These are phyloP conservation scores for Tigriopus japonicus DNA, from an alignment of 1,140 invertebrate species.

Conservation along the genomic window DNA sequence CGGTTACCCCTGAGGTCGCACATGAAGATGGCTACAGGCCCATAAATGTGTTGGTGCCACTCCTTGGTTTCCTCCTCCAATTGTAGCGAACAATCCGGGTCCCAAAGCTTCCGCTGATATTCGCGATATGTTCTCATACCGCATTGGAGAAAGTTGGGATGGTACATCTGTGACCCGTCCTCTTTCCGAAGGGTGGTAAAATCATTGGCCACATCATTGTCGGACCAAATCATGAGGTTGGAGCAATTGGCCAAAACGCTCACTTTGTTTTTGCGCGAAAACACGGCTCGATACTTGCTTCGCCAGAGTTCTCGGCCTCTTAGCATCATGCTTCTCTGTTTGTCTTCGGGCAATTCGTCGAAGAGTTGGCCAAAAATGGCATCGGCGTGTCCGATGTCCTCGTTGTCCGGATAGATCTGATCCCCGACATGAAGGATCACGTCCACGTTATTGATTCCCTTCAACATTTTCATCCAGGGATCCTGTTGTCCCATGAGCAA, in stretches of 20 bases:
- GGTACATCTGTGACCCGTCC: background rate
- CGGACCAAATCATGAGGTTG: constrained; percentile 12
- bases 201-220: constrained; percentile 13
- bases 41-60: constrained; percentile 9
- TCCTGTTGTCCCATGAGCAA: background rate
- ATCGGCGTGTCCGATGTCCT: background rate
- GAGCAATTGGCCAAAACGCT: background rate
- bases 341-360: background rate
- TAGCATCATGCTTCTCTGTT: background rate
- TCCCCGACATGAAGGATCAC: background rate
- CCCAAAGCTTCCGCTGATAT: constrained; percentile 9
- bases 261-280: background rate
- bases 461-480: background rate
- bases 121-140: background rate
- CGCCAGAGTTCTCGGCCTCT: background rate
- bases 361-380: background rate
- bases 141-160: constrained; percentile 1
- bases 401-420: background rate
- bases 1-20: background rate
- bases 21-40: background rate
- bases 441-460: background rate
- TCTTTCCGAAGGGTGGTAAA: background rate
- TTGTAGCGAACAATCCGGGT: background rate
- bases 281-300: background rate
- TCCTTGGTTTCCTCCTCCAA: background rate